Conservation (phyloP, 2,113 vertebrate genomes). For the Lepus timidus region DNA sequence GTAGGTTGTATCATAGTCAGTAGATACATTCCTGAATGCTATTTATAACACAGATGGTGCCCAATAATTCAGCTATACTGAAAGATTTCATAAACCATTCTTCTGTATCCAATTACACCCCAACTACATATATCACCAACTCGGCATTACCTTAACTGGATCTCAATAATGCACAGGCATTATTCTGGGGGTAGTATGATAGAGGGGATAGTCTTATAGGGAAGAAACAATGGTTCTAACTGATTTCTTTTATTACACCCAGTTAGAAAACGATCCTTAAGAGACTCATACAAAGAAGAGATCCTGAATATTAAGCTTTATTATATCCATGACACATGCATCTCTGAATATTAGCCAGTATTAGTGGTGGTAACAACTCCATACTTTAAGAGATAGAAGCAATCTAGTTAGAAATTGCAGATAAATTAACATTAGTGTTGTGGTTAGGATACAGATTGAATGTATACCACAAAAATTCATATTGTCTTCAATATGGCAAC, state of each 20-base stretch:
- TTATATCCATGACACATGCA: background rate
- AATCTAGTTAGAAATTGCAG: background rate
- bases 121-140: background rate
- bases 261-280: background rate
- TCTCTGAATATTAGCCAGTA: conserved; percentile 6
- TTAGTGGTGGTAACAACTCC: background rate
- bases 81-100: background rate
- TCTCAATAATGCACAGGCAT: background rate
- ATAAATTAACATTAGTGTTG: background rate
- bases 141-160: background rate
- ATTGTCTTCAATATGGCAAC: no score
- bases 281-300: background rate
- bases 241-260: background rate
- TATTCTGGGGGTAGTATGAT: background rate
- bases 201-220: background rate
- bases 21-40: background rate
- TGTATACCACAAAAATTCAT: no score
- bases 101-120: background rate
- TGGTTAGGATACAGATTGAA: no score
- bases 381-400: background rate
- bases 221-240: background rate
- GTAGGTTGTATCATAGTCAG: background rate
- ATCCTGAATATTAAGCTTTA: background rate
- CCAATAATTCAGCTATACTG: background rate
- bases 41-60: background rate